A percentile compares a stretch with the other conserved stretches of the same genome.
Evolutionary conservation across 2,888 invertebrate species (phyloP).

Genomic region (Monopis laevigella): DNA sequence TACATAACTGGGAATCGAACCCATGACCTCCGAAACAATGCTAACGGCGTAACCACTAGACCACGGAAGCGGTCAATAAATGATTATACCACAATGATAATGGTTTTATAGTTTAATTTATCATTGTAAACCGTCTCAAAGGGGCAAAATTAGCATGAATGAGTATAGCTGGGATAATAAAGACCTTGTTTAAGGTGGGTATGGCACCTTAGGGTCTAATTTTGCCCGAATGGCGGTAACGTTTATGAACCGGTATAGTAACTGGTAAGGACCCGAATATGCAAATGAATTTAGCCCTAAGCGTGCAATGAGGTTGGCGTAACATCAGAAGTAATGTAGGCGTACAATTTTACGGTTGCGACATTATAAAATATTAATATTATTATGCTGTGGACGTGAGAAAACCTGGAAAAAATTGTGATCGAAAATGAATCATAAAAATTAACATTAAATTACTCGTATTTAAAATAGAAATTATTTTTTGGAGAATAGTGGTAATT

Average conservation of each 20-base stretch:
- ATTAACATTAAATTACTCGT: no score
- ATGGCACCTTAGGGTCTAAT: slow-evolving; percentile 63
- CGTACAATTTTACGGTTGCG: slow-evolving; percentile 5
- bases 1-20: no score
- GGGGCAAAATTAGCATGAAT: slow-evolving; percentile 56
- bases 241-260: slow-evolving; percentile 46
- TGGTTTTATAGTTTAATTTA: slow-evolving; percentile 8
- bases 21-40: no score
- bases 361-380: no score
- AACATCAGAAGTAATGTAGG: slow-evolving; percentile 4
- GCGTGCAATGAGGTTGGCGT: slow-evolving; percentile 6
- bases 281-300: slow-evolving; percentile 47
- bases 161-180: slow-evolving; percentile 58
- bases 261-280: slow-evolving; percentile 49
- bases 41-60: no score
- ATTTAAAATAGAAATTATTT: no score
- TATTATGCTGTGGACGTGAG: no score
- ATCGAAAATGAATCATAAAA: no score
- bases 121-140: slow-evolving; percentile 43
- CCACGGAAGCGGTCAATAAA: no score
- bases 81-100: no score
- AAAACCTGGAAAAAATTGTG: no score
- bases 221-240: slow-evolving; percentile 50
- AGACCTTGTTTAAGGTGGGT: slow-evolving; percentile 46
- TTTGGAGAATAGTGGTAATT: no score